A percentile compares a stretch with the other conserved stretches of the same genome.
phyloP scores from a whole-genome alignment of 2,797 vertebrate genomes.

The Prunella strophiata region DNA sequence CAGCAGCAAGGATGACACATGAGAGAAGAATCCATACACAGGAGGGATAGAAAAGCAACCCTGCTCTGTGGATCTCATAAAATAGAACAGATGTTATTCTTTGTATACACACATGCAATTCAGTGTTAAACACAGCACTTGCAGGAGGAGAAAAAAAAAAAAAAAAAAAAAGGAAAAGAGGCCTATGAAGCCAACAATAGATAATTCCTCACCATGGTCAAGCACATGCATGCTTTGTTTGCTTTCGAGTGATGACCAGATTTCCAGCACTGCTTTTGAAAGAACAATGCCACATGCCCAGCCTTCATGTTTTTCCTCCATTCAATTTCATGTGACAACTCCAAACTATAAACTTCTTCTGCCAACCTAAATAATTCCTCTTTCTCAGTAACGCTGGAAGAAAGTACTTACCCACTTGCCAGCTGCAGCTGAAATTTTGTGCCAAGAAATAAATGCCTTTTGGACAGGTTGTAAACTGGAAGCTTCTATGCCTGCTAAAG shows the following conservation, averaged over 20 bases:
- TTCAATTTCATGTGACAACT: constrained; percentile 47
- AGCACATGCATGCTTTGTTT: neutral
- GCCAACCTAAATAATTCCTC: constrained; percentile 63
- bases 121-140: neutral
- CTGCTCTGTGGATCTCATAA: neutral
- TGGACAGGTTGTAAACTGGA: constrained; percentile 51
- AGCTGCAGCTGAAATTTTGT: constrained; percentile 41
- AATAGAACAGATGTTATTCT: constrained; percentile 31
- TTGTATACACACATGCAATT: neutral
- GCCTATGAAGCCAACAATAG: neutral
- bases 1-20: constrained; percentile 20
- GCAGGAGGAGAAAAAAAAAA: neutral
- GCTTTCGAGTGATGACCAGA: neutral
- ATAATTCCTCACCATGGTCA: neutral
- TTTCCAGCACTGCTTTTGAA: neutral
- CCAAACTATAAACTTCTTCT: constrained; percentile 34
- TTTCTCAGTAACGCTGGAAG: neutral
- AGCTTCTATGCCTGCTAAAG: constrained; percentile 10
- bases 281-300: neutral
- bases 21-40: constrained; percentile 25
- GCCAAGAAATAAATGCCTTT: constrained; percentile 63
- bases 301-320: neutral
- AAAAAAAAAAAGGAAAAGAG: neutral
- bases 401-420: constrained; percentile 45
- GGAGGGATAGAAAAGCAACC: neutral